Conservation (phyloP, 2,113 vertebrate species). For the Falco punctatus region DNA sequence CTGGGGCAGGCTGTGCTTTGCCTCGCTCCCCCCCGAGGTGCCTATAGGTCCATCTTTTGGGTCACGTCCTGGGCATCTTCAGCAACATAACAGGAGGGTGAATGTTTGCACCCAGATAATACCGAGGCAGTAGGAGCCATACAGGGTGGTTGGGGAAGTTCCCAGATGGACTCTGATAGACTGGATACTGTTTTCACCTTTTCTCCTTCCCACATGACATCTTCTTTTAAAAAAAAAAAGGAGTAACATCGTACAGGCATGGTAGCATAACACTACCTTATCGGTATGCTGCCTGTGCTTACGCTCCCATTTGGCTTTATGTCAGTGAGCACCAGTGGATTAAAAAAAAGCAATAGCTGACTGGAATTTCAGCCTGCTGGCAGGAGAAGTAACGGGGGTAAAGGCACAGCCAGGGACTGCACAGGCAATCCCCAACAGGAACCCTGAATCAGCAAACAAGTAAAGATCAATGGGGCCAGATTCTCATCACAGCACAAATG, state of each 20-base stretch:
- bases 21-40: fast-evolving
- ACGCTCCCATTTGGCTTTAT: neutral
- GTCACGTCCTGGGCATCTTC: neutral
- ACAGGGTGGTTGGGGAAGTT: neutral
- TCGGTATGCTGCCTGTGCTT: neutral
- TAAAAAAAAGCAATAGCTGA: neutral
- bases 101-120: neutral
- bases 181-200: neutral
- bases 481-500: neutral
- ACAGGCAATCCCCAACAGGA: neutral
- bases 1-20: neutral
- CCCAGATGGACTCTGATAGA: neutral
- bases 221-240: neutral
- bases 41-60: neutral
- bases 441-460: neutral
- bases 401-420: neutral
- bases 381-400: neutral
- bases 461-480: neutral
- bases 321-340: neutral
- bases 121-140: neutral
- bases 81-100: neutral
- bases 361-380: neutral
- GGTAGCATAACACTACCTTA: fast-evolving
- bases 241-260: neutral
- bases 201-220: neutral